Percentiles rank a stretch among this genome's conserved stretches.
phyloP scores from a whole-genome alignment of 2,888 invertebrate genomes.

The Troides oblongomaculatus region DNA sequence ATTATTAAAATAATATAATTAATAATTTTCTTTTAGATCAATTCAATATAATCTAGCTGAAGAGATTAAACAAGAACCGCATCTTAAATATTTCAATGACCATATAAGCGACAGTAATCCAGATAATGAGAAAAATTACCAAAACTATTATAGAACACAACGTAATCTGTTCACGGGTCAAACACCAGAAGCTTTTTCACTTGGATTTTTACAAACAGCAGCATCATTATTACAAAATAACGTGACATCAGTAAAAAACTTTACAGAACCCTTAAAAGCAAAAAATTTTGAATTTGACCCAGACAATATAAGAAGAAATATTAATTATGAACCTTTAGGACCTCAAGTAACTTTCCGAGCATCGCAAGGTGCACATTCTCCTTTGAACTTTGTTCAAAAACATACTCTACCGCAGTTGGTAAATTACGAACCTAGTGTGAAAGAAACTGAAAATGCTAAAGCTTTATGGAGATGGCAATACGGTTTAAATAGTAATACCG shows the following conservation, averaged over 20 bases:
- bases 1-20: neutral
- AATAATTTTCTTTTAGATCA: slow-evolving; percentile 49
- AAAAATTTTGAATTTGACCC: slow-evolving; percentile 12
- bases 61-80: slow-evolving; percentile 68
- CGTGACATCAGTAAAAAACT: slow-evolving; percentile 51
- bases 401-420: slow-evolving; percentile 64
- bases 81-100: slow-evolving; percentile 59
- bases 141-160: slow-evolving; percentile 46
- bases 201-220: slow-evolving; percentile 54
- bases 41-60: slow-evolving; percentile 74
- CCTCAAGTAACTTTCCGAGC: slow-evolving; percentile 75
- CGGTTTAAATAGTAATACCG: slow-evolving; percentile 54
- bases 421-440: slow-evolving; percentile 64
- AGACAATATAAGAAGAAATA: slow-evolving; percentile 41
- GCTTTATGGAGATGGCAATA: slow-evolving; percentile 74
- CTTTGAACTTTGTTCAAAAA: slow-evolving; percentile 54
- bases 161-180: slow-evolving; percentile 67
- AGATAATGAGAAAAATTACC: slow-evolving; percentile 45
- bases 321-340: slow-evolving; percentile 57
- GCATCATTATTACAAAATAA: slow-evolving; percentile 55
- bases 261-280: slow-evolving; percentile 12
- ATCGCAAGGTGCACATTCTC: slow-evolving; percentile 70
- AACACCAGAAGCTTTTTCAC: slow-evolving; percentile 74
- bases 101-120: slow-evolving; percentile 54
- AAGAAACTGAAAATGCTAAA: slow-evolving; percentile 62